phyloP scores from a whole-genome alignment of 1,140 invertebrate genomes.

The Leptopilina boulardi region DNA sequence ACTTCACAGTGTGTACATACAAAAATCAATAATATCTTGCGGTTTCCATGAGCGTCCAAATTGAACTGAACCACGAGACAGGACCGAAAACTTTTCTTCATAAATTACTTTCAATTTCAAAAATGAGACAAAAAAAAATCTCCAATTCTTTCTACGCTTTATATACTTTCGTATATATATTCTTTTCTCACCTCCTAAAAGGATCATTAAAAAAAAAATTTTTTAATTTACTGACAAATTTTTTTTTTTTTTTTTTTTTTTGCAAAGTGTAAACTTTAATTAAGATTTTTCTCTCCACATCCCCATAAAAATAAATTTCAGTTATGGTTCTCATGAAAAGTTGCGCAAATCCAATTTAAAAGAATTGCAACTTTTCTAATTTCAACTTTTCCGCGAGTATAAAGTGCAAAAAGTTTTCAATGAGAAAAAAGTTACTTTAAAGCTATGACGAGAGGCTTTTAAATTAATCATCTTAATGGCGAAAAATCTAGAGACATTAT shows the following conservation, averaged over 20 bases:
- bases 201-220: no score
- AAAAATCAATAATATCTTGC: slow-evolving; percentile 77
- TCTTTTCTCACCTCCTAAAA: neutral
- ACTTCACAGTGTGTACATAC: slow-evolving; percentile 55
- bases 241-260: neutral
- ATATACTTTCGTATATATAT: neutral
- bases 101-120: slow-evolving; percentile 3
- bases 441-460: slow-evolving; percentile 24
- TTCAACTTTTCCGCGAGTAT: slow-evolving; percentile 24
- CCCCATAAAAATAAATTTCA: slow-evolving; percentile 6
- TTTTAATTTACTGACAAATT: no score
- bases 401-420: slow-evolving; percentile 21
- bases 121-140: neutral
- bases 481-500: neutral
- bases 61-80: slow-evolving; percentile 2
- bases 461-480: slow-evolving; percentile 31
- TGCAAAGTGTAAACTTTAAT: slow-evolving; percentile 12
- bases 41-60: slow-evolving; percentile 66
- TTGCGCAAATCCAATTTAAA: slow-evolving; percentile 7
- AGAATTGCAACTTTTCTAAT: slow-evolving; percentile 17
- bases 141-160: neutral
- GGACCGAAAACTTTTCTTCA: slow-evolving; percentile 3
- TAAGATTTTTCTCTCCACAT: neutral
- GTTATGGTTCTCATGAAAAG: slow-evolving; percentile 9
- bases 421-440: slow-evolving; percentile 16